A percentile compares a stretch with the other conserved stretches of the same genome.
These are phyloP conservation scores for Zeus faber DNA, from an alignment of 2,113 vertebrate genomes.

Conservation along the genomic window DNA sequence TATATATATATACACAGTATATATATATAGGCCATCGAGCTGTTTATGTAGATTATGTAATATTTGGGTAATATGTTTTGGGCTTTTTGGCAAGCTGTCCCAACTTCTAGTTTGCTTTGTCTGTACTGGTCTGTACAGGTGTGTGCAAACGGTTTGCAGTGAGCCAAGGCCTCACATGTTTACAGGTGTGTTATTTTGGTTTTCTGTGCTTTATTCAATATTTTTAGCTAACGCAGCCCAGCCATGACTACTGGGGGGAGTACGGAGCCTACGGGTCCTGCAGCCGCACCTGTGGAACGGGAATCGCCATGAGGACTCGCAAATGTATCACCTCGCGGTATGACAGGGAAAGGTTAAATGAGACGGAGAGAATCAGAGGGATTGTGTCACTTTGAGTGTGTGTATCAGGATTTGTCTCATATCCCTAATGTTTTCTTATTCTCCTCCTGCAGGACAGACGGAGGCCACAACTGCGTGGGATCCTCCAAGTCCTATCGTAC, in stretches of 20 bases:
- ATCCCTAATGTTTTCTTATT: neutral
- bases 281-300: constrained; percentile 72
- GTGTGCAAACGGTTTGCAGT: constrained; percentile 25
- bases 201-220: neutral
- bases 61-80: constrained; percentile 15
- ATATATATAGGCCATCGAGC: neutral
- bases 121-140: constrained; percentile 19
- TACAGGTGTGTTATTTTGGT: constrained; percentile 23
- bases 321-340: constrained; percentile 66
- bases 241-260: constrained; percentile 62
- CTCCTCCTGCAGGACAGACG: constrained; percentile 77
- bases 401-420: neutral
- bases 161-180: constrained; percentile 9
- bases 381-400: neutral
- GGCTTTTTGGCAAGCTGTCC: constrained; percentile 39
- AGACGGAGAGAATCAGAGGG: neutral
- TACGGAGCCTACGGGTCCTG: constrained; percentile 68
- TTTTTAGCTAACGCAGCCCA: constrained; percentile 39
- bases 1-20: neutral
- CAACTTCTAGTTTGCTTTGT: constrained; percentile 27
- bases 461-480: constrained; percentile 80
- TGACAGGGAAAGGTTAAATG: neutral
- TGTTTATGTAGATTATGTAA: constrained; percentile 21
- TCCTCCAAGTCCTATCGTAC: constrained; percentile 76
- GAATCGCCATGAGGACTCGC: constrained; percentile 65